phyloP scores from a whole-genome alignment of 2,888 invertebrate species.

The Mactromeris polynyma region DNA sequence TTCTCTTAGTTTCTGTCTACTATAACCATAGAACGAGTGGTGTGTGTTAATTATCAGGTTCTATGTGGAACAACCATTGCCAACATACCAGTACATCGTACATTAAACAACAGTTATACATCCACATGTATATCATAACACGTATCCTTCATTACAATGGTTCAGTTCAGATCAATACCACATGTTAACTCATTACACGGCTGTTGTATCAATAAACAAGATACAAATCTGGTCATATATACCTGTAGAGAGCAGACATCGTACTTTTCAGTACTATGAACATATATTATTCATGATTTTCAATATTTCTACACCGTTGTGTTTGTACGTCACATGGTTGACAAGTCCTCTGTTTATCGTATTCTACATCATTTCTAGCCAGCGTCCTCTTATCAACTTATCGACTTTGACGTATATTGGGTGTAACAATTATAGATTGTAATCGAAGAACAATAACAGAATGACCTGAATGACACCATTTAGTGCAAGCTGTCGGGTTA shows the following conservation, averaged over 20 bases:
- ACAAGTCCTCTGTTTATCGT: not conserved
- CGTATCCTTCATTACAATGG: not conserved
- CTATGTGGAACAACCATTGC: constrained; percentile 39
- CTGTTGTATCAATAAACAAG: not conserved
- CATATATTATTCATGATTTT: not conserved
- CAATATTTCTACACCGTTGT: not conserved
- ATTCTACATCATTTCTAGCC: not conserved
- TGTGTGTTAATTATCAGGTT: constrained; percentile 40
- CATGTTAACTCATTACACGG: not conserved
- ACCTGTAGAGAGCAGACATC: not conserved
- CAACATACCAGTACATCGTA: constrained; percentile 27
- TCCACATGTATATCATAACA: constrained; percentile 1
- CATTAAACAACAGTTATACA: constrained; percentile 27
- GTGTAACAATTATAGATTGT: not conserved
- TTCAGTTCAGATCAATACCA: not conserved
- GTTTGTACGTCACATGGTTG: too few relatives aligned
- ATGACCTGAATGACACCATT: not conserved
- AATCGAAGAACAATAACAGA: not conserved
- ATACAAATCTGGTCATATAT: not conserved
- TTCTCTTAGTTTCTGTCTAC: constrained; percentile 17
- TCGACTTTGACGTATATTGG: not conserved
- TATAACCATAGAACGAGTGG: not conserved
- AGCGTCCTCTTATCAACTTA: not conserved
- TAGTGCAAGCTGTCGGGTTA: not conserved
- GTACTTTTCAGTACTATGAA: not conserved